Evolutionary conservation across 2,113 vertebrate genomes (phyloP), one percentile per base, ranked within the genome.

Genomic region (Grammomys dolichurus): DNA sequence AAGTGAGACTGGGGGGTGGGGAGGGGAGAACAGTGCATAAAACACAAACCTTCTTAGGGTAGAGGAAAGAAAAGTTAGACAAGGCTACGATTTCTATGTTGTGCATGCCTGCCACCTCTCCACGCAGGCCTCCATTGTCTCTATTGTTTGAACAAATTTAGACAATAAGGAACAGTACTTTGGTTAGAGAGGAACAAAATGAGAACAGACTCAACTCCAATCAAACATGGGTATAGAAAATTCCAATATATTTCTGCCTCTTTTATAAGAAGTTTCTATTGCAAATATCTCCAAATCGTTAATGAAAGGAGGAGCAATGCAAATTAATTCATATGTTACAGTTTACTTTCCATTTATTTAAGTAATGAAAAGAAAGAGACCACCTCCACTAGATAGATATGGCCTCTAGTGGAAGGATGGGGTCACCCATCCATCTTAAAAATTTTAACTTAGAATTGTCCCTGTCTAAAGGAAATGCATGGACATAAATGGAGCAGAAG

Each of bases 191-290:
- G 26, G 40, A 56, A 1, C 0, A 60, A 92, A 77, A 2, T 70
- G 11, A 33, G 9, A 77, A 76, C 31, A 92, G 51, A 94, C n/a
- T 28, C 46, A 87, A 58, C 2, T 91, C 26, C 10, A 86, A 2
- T 87, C 36, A 89, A 91, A 92, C 31, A 76, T 36, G 26, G 31
- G 76, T 89, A 11, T 43, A 91, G 51, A 78, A 93, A 97, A 89
- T 36, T 1, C 0, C 5, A 80, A 43, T 5, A 19, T 8, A 48
- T 40, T 81, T 28, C 24, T 22, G 43, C 9, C 89, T 86, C 24
- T 94, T 26, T 90, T 96, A 91, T 54, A 22, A 91, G 56, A 81
- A 48, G 22, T 16, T 80, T 91, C 6, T 87, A 19, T 72, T 92
- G 60, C 20, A 95, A 93, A 77, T 81, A 26, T 19, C 36, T 96